Evolutionary conservation across 2,113 vertebrate species (phyloP), one percentile per base, ranked within the genome.

Genomic region (Pleuronectes platessa): DNA sequence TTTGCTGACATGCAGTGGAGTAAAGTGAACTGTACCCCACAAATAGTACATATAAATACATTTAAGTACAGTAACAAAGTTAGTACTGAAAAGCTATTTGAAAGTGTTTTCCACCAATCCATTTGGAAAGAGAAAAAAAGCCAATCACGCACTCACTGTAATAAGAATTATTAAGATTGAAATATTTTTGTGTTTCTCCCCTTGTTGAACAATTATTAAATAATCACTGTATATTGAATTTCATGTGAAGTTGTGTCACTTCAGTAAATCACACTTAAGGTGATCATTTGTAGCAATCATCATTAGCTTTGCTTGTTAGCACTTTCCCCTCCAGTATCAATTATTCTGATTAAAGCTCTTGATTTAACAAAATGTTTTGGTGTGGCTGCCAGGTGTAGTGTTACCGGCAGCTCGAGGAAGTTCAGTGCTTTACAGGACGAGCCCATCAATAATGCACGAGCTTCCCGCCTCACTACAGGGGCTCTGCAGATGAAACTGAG

Each of bases 381-480:
- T 84, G 65, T 56, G 59, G 58, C 74, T 69, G 72, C 69, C 31
- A 14, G 42, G 77, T 87, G 58, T 88, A 83, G 66, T 2, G 47
- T 87, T 76, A 78, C 74, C 54, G 55, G 68, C 58, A 70, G 81
- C 71, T 80, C 4, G 42, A 79, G 63, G 68, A 76, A 77, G 78
- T 84, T 83, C 56, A 82, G 55, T 76, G 82, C 76, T 90, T 85
- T 82, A 86, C 85, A 89, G 87, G 72, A 88, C 76, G 66, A 75
- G 74, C 45, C 3, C 56, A 79, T 93, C 58, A 87, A 92, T 92
- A 87, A 92, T 92, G 83, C 81, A 93, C 10, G 13, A 47, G 66
- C 65, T 76, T 71, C 82, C 82, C 2, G 59, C 81, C 74, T 86
- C 90, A 88, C 88, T 62, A 74, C 83, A 86, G 85, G 86, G 73